Percentiles rank a stretch among this genome's conserved stretches.
Conservation (phyloP, 2,113 vertebrate genomes). For the Parotia lawesii region DNA sequence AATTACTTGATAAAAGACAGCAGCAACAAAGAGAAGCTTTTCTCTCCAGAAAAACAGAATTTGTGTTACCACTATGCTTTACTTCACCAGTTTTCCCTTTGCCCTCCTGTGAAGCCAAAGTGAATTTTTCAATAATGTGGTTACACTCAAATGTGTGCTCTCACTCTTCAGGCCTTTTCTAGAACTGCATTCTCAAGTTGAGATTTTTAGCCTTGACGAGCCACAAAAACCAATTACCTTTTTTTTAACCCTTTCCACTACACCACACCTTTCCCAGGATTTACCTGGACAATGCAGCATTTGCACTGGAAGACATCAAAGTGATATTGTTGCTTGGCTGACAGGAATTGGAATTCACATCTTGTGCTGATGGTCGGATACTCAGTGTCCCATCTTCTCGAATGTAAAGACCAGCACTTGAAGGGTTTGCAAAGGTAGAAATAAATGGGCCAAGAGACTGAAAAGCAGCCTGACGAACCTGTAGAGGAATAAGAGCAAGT, state of each 20-base stretch:
- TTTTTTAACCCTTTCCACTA: background rate
- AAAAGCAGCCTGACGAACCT: constrained; percentile 90
- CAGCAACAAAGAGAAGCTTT: background rate
- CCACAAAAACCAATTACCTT: background rate
- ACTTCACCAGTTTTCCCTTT: background rate
- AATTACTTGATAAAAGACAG: background rate
- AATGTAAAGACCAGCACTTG: constrained; percentile 81
- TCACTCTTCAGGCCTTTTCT: background rate
- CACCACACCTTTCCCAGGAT: background rate
- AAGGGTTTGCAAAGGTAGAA: constrained; percentile 88
- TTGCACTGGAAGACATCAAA: background rate
- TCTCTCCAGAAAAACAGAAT: background rate
- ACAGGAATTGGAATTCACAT: background rate
- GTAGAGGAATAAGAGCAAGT: background rate
- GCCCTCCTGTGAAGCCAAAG: background rate
- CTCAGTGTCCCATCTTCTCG: constrained; percentile 78
- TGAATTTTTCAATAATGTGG: background rate
- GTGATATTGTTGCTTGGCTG: background rate
- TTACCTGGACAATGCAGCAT: background rate
- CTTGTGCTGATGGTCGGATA: constrained; percentile 8
- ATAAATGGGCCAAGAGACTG: constrained; percentile 89
- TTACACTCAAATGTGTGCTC: background rate
- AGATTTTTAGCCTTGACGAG: background rate
- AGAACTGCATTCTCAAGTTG: background rate
- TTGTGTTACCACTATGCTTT: background rate